A percentile compares a stretch with the other conserved stretches of the same genome.
These are phyloP conservation scores for Chloroceryle inda DNA, from an alignment of 2,797 vertebrate genomes.

Conservation along the genomic window DNA sequence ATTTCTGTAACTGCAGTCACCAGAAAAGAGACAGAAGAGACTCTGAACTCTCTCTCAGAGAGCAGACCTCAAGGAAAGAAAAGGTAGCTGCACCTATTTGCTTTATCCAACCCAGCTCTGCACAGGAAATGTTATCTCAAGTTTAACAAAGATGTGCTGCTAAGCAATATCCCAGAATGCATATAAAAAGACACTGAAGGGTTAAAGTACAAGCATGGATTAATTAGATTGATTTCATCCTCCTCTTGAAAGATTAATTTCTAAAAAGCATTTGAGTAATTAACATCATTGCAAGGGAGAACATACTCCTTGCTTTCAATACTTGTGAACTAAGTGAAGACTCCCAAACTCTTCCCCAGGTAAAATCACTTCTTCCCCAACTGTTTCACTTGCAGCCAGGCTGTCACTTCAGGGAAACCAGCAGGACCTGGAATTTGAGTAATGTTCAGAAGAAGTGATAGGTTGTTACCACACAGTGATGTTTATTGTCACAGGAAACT, in stretches of 20 bases:
- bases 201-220: neutral
- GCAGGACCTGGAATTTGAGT: neutral
- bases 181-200: neutral
- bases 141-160: neutral
- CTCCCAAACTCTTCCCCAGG: neutral
- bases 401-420: neutral
- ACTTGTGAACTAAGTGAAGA: neutral
- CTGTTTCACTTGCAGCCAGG: neutral
- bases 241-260: neutral
- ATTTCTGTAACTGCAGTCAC: neutral
- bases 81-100: neutral
- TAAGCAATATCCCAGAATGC: neutral
- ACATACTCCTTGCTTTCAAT: neutral
- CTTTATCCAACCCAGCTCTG: neutral
- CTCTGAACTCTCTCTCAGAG: neutral
- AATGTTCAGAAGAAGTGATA: neutral
- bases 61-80: neutral
- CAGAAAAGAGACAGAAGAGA: neutral
- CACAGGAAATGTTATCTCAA: neutral
- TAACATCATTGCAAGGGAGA: neutral
- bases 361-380: neutral
- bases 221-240: neutral
- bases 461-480: neutral
- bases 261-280: neutral
- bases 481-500: neutral